A percentile compares a stretch with the other conserved stretches of the same genome.
Conservation (phyloP, 2,888 invertebrate genomes). For the Melinaea marsaeus region DNA sequence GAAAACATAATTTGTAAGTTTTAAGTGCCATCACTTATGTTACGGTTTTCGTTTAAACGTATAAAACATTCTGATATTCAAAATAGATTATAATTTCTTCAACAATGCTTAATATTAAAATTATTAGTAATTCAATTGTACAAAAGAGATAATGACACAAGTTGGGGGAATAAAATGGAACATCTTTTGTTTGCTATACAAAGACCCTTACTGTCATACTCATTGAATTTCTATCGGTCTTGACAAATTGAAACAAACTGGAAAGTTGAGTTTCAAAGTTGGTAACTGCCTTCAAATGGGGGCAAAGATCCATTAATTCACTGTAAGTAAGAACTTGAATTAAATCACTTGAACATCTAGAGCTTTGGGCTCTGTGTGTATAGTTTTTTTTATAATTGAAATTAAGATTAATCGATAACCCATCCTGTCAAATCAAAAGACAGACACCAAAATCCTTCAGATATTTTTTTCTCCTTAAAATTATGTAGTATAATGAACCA, state of each 20-base stretch:
- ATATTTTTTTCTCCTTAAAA: slow-evolving; percentile 63
- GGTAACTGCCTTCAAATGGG: slow-evolving; percentile 54
- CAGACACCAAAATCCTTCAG: slow-evolving; percentile 50
- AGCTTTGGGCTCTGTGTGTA: slow-evolving; percentile 41
- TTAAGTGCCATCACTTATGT: slow-evolving; percentile 1
- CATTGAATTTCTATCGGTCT: slow-evolving; percentile 62
- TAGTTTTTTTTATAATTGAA: slow-evolving; percentile 23
- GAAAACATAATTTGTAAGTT: slow-evolving; percentile 19
- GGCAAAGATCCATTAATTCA: slow-evolving; percentile 65
- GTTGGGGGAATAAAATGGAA: slow-evolving; percentile 43
- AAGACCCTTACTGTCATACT: slow-evolving; percentile 51
- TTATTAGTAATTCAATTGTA: slow-evolving; percentile 17
- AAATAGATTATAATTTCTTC: slow-evolving; percentile 3
- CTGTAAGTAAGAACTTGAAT: slow-evolving; percentile 64
- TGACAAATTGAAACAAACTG: slow-evolving; percentile 71
- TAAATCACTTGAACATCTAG: slow-evolving; percentile 61
- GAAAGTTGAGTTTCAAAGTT: slow-evolving; percentile 63
- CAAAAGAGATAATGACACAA: slow-evolving; percentile 37
- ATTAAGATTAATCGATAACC: not conserved
- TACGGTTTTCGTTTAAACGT: not conserved
- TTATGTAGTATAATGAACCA: slow-evolving; percentile 76
- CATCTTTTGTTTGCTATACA: slow-evolving; percentile 57
- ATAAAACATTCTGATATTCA: not conserved
- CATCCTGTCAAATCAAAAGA: not conserved
- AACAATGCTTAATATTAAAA: slow-evolving; percentile 5